A percentile compares a stretch with the other conserved stretches of the same genome.
phyloP scores from a whole-genome alignment of 2,888 invertebrate species.

The Nephrocerus scutellatus region DNA sequence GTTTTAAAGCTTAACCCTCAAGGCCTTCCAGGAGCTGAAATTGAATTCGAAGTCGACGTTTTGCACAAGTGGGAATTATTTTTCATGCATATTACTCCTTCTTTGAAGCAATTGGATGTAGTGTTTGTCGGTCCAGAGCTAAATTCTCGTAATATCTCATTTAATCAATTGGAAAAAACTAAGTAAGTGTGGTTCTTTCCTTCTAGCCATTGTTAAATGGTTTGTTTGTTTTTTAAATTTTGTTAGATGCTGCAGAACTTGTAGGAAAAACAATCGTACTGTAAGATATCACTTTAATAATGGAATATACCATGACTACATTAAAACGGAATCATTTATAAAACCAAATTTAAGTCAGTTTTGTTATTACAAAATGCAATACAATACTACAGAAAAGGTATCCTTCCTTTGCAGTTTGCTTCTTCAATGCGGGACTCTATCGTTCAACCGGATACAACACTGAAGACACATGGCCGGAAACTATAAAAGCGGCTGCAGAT shows the following conservation, averaged over 20 bases:
- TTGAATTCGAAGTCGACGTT: constrained; percentile 64
- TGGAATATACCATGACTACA: constrained; percentile 51
- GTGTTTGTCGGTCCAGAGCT: constrained; percentile 62
- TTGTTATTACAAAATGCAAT: not conserved
- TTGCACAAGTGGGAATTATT: constrained; percentile 66
- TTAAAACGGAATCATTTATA: constrained; percentile 40
- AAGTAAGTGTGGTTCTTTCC: constrained; percentile 47
- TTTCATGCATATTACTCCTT: constrained; percentile 58
- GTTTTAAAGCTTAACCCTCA: not conserved
- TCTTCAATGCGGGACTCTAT: constrained; percentile 66
- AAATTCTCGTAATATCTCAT: constrained; percentile 53
- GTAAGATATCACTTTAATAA: constrained; percentile 52
- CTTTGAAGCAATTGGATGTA: constrained; percentile 52
- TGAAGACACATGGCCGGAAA: constrained; percentile 61
- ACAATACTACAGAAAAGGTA: not conserved
- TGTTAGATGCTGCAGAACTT: constrained; percentile 51
- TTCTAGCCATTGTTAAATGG: not conserved
- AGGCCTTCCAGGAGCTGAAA: constrained; percentile 56
- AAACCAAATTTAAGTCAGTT: constrained; percentile 54
- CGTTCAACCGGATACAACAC: constrained; percentile 58
- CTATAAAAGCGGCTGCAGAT: constrained; percentile 54
- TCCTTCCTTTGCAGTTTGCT: constrained; percentile 52
- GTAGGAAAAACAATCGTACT: constrained; percentile 49
- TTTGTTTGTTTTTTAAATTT: constrained; percentile 3
- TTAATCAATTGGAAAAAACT: constrained; percentile 53